Conservation (phyloP, 2,888 invertebrate species). For the Podabrus alpinus region DNA sequence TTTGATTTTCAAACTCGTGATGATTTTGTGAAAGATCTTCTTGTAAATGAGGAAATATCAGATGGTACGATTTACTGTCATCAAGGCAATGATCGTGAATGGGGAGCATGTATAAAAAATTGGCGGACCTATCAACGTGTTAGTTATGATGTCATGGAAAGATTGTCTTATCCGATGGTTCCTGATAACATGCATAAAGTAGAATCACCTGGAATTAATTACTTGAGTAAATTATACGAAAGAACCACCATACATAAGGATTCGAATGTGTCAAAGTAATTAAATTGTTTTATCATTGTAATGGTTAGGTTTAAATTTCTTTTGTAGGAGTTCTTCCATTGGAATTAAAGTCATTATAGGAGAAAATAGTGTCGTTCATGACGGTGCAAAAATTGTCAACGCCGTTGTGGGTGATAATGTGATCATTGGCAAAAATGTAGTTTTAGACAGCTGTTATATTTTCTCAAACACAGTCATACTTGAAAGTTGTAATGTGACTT, state of each 20-base stretch:
- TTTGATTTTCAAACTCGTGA: slow-evolving; percentile 94
- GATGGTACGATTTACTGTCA: slow-evolving; percentile 85
- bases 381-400: slow-evolving; percentile 65
- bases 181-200: slow-evolving; percentile 62
- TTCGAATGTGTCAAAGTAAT: not conserved
- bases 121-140: slow-evolving; percentile 80
- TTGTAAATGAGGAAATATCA: slow-evolving; percentile 92
- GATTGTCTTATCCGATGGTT: slow-evolving; percentile 83
- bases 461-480: slow-evolving; percentile 74
- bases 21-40: slow-evolving; percentile 88
- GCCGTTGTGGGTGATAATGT: slow-evolving; percentile 81
- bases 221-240: not conserved
- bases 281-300: not conserved
- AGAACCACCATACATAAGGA: not conserved
- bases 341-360: slow-evolving; percentile 81
- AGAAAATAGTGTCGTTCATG: slow-evolving; percentile 67
- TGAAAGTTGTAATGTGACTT: slow-evolving; percentile 64
- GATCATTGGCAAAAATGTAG: slow-evolving; percentile 74
- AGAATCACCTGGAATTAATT: not conserved
- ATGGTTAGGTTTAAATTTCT: not conserved
- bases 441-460: slow-evolving; percentile 73
- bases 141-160: slow-evolving; percentile 80
- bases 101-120: slow-evolving; percentile 81
- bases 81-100: slow-evolving; percentile 70
- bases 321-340: slow-evolving; percentile 67